Conservation (phyloP, 2,888 invertebrate species). For the Fragum whitleyi region DNA sequence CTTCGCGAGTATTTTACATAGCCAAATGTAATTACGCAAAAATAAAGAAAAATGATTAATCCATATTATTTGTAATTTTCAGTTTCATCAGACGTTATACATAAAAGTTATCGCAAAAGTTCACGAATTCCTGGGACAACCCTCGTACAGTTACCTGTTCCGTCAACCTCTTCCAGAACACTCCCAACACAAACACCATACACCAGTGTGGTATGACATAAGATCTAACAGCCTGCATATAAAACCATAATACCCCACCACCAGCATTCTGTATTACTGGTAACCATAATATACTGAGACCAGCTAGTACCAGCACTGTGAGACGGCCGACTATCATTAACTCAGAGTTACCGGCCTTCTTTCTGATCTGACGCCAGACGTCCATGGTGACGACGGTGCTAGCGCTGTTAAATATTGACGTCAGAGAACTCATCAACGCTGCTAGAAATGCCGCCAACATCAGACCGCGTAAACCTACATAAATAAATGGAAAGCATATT, state of each 20-base stretch:
- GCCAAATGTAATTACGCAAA: too few species aligned
- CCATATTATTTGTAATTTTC: too few species aligned
- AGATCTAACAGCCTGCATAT: slow-evolving; percentile 86
- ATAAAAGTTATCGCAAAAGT: too few species aligned
- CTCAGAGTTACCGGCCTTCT: slow-evolving; percentile 73
- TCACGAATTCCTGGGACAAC: too few species aligned
- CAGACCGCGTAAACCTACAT: slow-evolving; percentile 80
- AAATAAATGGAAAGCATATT: too few species aligned
- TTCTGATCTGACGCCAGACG: slow-evolving; percentile 84
- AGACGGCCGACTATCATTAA: slow-evolving; percentile 83
- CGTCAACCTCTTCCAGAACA: slow-evolving; percentile 86
- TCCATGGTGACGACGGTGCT: slow-evolving; percentile 87
- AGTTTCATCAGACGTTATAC: too few species aligned
- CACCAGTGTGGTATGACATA: slow-evolving; percentile 87
- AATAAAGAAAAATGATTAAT: too few species aligned
- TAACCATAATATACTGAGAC: slow-evolving; percentile 84
- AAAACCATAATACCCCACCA: slow-evolving; percentile 86
- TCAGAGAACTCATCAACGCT: slow-evolving; percentile 87
- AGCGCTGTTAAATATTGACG: slow-evolving; percentile 87
- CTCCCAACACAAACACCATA: slow-evolving; percentile 86
- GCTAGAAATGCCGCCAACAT: slow-evolving; percentile 87
- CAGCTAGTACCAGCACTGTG: slow-evolving; percentile 67
- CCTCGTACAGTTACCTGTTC: too few species aligned
- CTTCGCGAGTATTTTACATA: too few species aligned
- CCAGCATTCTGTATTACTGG: slow-evolving; percentile 85